Evolutionary conservation across 2,888 invertebrate genomes (phyloP).

Genomic region (Microchrysa polita): DNA sequence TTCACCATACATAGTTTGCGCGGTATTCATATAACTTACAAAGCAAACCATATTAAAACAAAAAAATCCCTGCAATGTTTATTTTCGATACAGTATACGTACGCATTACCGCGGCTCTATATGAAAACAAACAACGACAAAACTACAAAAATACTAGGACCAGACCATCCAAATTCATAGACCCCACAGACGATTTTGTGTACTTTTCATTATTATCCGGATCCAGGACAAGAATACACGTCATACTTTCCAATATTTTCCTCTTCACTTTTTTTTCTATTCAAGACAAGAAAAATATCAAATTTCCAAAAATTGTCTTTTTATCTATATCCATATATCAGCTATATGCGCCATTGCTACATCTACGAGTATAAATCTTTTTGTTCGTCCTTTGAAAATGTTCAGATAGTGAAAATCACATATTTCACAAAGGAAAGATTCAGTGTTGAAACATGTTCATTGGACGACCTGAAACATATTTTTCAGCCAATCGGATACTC

Average conservation of each 20-base stretch:
- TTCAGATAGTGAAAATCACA: no score
- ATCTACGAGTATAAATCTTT: not conserved
- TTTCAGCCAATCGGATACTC: conserved; percentile 11
- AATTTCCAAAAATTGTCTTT: conserved; percentile 27
- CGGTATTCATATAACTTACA: no score
- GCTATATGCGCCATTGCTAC: conserved; percentile 15
- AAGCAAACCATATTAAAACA: no score
- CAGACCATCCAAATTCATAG: no score
- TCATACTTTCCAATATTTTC: not conserved
- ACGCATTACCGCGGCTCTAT: conserved; percentile 12
- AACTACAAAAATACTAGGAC: not conserved
- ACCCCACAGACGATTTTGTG: conserved; percentile 24
- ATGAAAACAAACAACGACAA: conserved; percentile 12
- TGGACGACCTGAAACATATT: conserved; percentile 29
- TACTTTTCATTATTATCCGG: conserved; percentile 18
- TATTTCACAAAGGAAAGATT: no score
- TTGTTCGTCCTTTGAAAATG: no score
- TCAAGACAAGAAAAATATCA: conserved; percentile 26
- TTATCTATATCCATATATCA: not conserved
- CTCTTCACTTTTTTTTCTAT: not conserved
- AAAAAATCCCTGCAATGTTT: not conserved
- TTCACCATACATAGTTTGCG: not conserved
- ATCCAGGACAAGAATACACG: no score
- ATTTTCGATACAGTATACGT: conserved; percentile 35
- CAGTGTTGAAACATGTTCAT: not conserved